Evolutionary conservation across 2,888 invertebrate genomes (phyloP).

Genomic region (Watsonalla cultraria): DNA sequence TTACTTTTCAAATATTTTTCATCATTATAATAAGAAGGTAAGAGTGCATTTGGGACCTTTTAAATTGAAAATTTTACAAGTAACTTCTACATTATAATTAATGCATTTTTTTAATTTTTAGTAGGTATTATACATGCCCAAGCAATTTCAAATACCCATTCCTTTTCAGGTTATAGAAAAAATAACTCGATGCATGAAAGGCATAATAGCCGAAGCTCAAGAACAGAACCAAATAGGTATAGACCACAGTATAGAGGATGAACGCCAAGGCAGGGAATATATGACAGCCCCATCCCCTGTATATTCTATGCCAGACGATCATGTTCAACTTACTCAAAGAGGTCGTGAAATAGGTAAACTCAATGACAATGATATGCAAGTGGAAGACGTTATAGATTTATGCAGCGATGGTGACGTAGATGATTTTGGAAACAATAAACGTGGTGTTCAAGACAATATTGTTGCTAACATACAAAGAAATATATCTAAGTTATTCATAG

Average conservation of each 20-base stretch:
- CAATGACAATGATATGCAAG: not conserved
- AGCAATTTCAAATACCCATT: not conserved
- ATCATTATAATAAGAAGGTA: too few relatives aligned
- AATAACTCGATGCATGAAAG: conserved; percentile 38
- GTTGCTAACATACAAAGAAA: conserved; percentile 17
- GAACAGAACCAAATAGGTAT: conserved; percentile 4
- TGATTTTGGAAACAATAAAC: not conserved
- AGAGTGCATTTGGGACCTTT: too few relatives aligned
- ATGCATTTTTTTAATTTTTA: too few relatives aligned
- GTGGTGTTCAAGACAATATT: conserved; percentile 1
- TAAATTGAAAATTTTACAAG: too few relatives aligned
- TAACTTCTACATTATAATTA: too few relatives aligned
- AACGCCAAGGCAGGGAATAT: not conserved
- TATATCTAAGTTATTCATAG: conserved; percentile 26
- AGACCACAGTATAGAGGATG: not conserved
- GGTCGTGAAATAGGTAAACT: not conserved
- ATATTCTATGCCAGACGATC: conserved; percentile 35
- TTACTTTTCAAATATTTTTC: too few relatives aligned
- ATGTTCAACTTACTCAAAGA: conserved; percentile 17
- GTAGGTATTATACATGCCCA: too few relatives aligned
- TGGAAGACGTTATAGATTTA: conserved; percentile 18
- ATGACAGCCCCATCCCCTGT: conserved; percentile 24
- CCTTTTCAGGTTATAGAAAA: conserved; percentile 54
- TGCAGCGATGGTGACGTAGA: conserved; percentile 8
- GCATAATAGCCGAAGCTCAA: conserved; percentile 33